phyloP scores from a whole-genome alignment of 2,888 invertebrate genomes.

The Bugulina stolonifera region DNA sequence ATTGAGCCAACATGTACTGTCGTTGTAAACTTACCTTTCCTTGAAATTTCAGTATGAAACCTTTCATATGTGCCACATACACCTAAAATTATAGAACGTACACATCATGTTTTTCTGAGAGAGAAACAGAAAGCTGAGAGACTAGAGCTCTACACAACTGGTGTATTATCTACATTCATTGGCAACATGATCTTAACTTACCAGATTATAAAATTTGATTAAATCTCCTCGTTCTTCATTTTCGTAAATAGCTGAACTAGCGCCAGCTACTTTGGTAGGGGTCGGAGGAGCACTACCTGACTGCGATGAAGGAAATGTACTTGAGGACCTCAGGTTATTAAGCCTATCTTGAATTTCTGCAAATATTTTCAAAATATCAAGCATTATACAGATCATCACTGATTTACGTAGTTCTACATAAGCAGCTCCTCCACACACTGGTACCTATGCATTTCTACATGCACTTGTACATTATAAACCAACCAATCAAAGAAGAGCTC shows the following conservation, averaged over 20 bases:
- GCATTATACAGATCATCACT: too few species aligned
- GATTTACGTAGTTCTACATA: too few species aligned
- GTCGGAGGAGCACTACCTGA: conserved; percentile 58
- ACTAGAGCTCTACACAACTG: too few species aligned
- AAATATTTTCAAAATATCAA: too few species aligned
- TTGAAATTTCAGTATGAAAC: conserved; percentile 68
- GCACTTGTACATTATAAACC: too few species aligned
- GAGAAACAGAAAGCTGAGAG: too few species aligned
- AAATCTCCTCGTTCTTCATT: conserved; percentile 72
- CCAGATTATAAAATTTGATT: conserved; percentile 82
- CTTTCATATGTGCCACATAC: conserved; percentile 76
- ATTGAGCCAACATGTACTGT: too few species aligned
- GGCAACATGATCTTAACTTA: conserved; percentile 31
- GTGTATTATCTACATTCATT: too few species aligned
- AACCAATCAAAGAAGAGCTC: too few species aligned
- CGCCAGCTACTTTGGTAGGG: conserved; percentile 59
- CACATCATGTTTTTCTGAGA: too few species aligned
- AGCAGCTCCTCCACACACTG: too few species aligned
- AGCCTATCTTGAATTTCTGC: conserved; percentile 6
- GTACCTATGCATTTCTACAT: too few species aligned
- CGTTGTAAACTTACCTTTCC: conserved; percentile 38
- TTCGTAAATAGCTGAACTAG: conserved; percentile 52
- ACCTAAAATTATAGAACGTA: conserved; percentile 50
- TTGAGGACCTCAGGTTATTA: conserved; percentile 52
- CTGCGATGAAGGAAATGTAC: conserved; percentile 55